phyloP scores from a whole-genome alignment of 2,888 invertebrate species.

The Calliscelio sp. region DNA sequence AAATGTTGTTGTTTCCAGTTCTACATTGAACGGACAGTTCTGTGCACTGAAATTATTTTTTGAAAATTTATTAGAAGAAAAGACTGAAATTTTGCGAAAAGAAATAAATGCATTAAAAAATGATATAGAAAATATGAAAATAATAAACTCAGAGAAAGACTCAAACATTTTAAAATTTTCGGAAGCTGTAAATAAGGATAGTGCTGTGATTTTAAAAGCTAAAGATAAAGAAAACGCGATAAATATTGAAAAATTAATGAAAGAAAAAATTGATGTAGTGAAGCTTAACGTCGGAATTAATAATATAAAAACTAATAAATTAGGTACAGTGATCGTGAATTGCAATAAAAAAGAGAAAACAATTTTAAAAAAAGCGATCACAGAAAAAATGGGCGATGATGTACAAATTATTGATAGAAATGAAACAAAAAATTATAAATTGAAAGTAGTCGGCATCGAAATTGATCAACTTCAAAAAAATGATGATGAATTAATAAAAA shows the following conservation, averaged over 20 bases:
- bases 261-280: slow-evolving; percentile 11
- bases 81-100: background rate
- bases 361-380: background rate
- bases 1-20: background rate
- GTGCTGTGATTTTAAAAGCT: slow-evolving; percentile 4
- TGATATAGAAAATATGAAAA: background rate
- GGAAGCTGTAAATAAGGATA: background rate
- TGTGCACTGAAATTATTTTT: background rate
- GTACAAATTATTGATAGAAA: background rate
- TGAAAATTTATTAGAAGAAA: background rate
- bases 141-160: background rate
- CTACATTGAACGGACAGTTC: background rate
- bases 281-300: slow-evolving; percentile 12
- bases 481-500: slow-evolving; percentile 5
- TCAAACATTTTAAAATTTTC: slow-evolving; percentile 8
- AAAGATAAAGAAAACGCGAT: slow-evolving; percentile 1
- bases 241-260: slow-evolving; percentile 18
- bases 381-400: slow-evolving; percentile 3
- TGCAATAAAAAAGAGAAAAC: slow-evolving; percentile 2
- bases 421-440: background rate
- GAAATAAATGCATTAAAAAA: slow-evolving; percentile 6
- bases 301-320: slow-evolving; percentile 15
- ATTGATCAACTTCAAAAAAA: background rate
- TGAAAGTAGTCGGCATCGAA: slow-evolving; percentile 14
- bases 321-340: slow-evolving; percentile 11